Evolutionary conservation across 2,113 vertebrate species (phyloP).

Genomic region (Larimichthys crocea): DNA sequence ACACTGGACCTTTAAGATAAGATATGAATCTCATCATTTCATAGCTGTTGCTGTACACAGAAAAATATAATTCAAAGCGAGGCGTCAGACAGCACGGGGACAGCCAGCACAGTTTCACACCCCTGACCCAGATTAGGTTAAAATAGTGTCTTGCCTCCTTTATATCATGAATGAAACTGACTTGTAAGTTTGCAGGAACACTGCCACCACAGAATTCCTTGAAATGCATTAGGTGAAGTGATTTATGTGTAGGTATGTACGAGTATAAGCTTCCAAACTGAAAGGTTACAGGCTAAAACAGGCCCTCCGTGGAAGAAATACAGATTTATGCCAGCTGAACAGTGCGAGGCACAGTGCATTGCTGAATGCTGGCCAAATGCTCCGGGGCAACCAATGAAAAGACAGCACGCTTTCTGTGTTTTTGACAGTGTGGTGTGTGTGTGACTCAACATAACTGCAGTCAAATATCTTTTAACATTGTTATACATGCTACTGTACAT

Average conservation of each 20-base stretch:
- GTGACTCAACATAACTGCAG: conserved; percentile 5
- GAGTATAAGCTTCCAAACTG: not conserved
- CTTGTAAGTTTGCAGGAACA: not conserved
- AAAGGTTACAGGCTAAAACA: conserved; percentile 57
- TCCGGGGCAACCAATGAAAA: conserved; percentile 61
- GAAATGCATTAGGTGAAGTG: not conserved
- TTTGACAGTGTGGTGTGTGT: not conserved
- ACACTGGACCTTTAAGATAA: not conserved
- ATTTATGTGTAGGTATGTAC: not conserved
- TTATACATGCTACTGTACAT: not conserved
- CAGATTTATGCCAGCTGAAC: conserved; percentile 33
- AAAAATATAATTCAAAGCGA: too few species aligned
- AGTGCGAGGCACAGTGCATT: conserved; percentile 51
- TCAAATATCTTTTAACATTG: conserved; percentile 15
- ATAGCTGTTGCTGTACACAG: not conserved
- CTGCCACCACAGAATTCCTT: not conserved
- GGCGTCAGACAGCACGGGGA: too few species aligned
- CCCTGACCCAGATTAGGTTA: not conserved
- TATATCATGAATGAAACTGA: too few species aligned
- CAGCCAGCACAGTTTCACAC: too few species aligned
- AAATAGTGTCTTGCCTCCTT: not conserved
- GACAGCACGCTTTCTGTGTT: conserved; percentile 21
- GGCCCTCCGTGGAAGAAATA: conserved; percentile 50
- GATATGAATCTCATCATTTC: not conserved
- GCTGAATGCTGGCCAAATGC: conserved; percentile 59